Conservation (phyloP, 2,113 vertebrate species). For the Tenebrosternarchus preto region DNA sequence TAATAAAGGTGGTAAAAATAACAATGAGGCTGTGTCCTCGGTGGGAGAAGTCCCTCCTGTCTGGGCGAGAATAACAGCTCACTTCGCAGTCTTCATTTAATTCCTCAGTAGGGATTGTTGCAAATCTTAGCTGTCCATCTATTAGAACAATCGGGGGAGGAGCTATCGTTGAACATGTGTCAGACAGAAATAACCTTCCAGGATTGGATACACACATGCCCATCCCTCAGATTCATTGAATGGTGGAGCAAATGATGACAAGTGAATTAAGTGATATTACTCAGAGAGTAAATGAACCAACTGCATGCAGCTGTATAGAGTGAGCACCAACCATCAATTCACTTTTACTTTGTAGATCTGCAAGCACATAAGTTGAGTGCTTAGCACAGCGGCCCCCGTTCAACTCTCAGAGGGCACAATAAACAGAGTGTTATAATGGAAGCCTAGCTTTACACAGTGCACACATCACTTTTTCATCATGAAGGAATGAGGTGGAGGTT, state of each 20-base stretch:
- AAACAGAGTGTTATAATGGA: constrained; percentile 15
- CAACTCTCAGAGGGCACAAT: constrained; percentile 15
- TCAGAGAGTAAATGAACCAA: constrained; percentile 28
- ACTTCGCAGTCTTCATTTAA: constrained; percentile 46
- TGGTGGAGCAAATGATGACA: constrained; percentile 25
- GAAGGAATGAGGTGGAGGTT: constrained; percentile 22
- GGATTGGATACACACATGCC: constrained; percentile 28
- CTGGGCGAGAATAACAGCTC: constrained; percentile 47
- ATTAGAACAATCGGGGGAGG: constrained; percentile 26
- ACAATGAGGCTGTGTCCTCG: constrained; percentile 75
- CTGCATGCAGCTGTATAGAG: constrained; percentile 47
- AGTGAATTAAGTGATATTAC: constrained; percentile 36
- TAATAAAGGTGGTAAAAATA: constrained; percentile 77
- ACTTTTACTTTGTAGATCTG: constrained; percentile 36
- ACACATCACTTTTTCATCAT: constrained; percentile 45
- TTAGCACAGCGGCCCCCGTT: constrained; percentile 30
- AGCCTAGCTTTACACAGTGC: not conserved
- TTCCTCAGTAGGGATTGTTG: constrained; percentile 47
- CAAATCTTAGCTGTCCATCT: constrained; percentile 39
- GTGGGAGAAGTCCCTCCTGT: constrained; percentile 61
- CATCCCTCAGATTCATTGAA: constrained; percentile 33
- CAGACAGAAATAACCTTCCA: constrained; percentile 21
- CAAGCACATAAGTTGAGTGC: constrained; percentile 16
- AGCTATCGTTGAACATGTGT: constrained; percentile 10
- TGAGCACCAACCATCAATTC: constrained; percentile 12